Evolutionary conservation across 2,113 vertebrate species (phyloP), one percentile per base, ranked within the genome.

Genomic region (Cyanistes caeruleus): DNA sequence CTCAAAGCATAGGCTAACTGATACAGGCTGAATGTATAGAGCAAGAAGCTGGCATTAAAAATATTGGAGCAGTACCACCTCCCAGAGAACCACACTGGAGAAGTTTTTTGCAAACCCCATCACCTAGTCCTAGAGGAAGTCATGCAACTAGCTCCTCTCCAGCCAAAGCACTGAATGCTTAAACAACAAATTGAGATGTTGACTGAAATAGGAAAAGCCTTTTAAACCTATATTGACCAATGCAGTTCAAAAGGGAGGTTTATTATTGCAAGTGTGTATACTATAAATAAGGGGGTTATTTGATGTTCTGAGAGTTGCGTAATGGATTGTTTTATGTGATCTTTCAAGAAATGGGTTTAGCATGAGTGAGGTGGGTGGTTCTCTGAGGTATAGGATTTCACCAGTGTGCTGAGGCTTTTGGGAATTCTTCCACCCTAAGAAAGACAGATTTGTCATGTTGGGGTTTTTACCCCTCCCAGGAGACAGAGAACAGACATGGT

Each of bases 151-250:
- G 55, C 56, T 69, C 68, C 35, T 55, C 60, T 89, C 68, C 52
- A 84, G 49, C 62, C 49, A 88, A 90, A 92, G n/a, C 89, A 75
- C 83, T 37, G 64, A 77, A 56, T 13, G 39, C 76, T 96, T 95
- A 87, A 95, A 92, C 89, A 95, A 95, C 93, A 95, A 93, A 92
- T 87, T 81, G 76, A 87, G 73, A 70, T 78, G 86, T 92, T 97
- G 93, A 86, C 60, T 78, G 78, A 67, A 67, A 78, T 39, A 82
- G 84, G 78, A 83, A 65, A 59, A 83, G 51, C 56, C 80, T 84
- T 92, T 95, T 60, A 95, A 94, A 93, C 81, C n/a, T 87, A 2
- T 96, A 93, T 96, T 94, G 92, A 90, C 89, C 93, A 94, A 91
- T 72, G 56, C 73, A 84, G 69, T 84, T 90, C 60, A 72, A 65